Percentiles rank a stretch among this genome's conserved stretches.
phyloP scores from a whole-genome alignment of 2,888 invertebrate species.

The Idaea biselata region DNA sequence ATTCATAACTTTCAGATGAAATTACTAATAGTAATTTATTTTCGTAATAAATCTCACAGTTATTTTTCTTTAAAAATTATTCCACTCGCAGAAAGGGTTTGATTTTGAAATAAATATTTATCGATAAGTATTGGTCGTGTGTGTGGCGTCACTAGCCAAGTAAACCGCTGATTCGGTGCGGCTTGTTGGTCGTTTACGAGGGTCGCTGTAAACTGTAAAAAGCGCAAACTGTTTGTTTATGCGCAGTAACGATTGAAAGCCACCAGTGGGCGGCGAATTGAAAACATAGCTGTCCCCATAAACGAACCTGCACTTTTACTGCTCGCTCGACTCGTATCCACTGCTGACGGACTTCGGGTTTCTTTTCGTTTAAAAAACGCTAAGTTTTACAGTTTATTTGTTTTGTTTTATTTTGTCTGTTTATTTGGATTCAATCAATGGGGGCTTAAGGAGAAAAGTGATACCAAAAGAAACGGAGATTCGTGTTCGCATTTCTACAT shows the following conservation, averaged over 20 bases:
- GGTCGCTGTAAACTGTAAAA: constrained; percentile 75
- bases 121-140: constrained; percentile 17
- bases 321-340: constrained; percentile 29
- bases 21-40: not conserved
- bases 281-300: constrained; percentile 45
- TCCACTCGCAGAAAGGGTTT: not conserved
- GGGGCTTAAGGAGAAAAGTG: not conserved
- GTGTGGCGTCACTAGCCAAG: constrained; percentile 38
- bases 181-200: constrained; percentile 72
- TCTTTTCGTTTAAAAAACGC: constrained; percentile 26
- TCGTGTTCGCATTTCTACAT: not conserved
- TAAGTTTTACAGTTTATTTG: constrained; percentile 22
- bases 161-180: constrained; percentile 70
- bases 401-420: not conserved
- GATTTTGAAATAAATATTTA: not conserved
- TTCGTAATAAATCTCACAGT: not conserved
- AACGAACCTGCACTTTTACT: constrained; percentile 61
- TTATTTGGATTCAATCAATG: constrained; percentile 2
- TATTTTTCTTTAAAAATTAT: not conserved
- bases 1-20: not conserved
- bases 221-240: constrained; percentile 77
- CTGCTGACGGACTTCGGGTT: constrained; percentile 18
- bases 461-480: not conserved
- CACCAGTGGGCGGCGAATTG: constrained; percentile 51
- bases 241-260: constrained; percentile 51